Evolutionary conservation across 2,888 invertebrate species (phyloP).

Genomic region (Digitonthophagus gazella): DNA sequence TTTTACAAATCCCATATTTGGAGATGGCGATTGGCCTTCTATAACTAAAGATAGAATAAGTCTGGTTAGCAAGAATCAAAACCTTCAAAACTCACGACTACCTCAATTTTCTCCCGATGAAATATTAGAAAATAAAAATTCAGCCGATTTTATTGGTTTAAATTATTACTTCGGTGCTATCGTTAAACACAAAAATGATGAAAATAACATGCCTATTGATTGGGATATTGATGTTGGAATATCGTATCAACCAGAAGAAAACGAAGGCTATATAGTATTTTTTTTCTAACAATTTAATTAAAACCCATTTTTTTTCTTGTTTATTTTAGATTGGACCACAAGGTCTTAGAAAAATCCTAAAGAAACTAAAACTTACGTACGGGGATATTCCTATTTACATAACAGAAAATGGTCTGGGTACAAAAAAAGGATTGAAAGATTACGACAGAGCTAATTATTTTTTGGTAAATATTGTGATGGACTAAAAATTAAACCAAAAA

Average conservation of each 20-base stretch:
- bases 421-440: slow-evolving; percentile 13
- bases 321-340: slow-evolving; percentile 9
- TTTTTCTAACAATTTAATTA: neutral
- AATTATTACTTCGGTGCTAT: slow-evolving; percentile 59
- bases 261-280: neutral
- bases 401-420: slow-evolving; percentile 24
- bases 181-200: slow-evolving; percentile 42
- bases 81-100: slow-evolving; percentile 49
- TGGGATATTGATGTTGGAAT: slow-evolving; percentile 1
- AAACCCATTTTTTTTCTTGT: neutral
- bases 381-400: slow-evolving; percentile 21
- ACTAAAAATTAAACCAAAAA: too few relatives aligned
- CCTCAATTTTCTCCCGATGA: slow-evolving; percentile 51
- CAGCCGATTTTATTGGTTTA: slow-evolving; percentile 64
- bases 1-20: slow-evolving; percentile 53
- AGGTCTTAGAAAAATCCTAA: slow-evolving; percentile 17
- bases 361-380: slow-evolving; percentile 16
- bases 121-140: slow-evolving; percentile 51
- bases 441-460: slow-evolving; percentile 23
- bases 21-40: slow-evolving; percentile 55
- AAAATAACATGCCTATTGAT: slow-evolving; percentile 39
- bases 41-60: slow-evolving; percentile 51
- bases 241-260: neutral
- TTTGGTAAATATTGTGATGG: slow-evolving; percentile 16
- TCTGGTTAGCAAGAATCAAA: slow-evolving; percentile 49